Percentiles rank a stretch among this genome's conserved stretches.
Conservation (phyloP, 1,140 invertebrate species). For the Anthonomus grandis region DNA sequence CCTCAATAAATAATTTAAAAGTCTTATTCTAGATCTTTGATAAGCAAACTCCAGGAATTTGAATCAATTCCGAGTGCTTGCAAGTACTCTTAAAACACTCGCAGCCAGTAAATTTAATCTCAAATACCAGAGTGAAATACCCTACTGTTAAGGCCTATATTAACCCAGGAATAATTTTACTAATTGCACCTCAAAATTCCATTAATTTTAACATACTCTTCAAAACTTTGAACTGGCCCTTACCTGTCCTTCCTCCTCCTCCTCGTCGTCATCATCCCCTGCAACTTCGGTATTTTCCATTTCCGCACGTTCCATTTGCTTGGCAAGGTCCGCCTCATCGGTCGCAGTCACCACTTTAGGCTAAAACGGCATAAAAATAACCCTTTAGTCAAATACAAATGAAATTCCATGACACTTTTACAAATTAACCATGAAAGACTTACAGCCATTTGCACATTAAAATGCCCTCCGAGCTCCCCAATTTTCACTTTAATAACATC, state of each 20-base stretch:
- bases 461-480: conserved; percentile 80
- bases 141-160: too few species aligned
- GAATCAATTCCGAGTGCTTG: too few species aligned
- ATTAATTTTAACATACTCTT: not conserved
- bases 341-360: conserved; percentile 97
- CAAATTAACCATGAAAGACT: conserved; percentile 48
- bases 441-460: conserved; percentile 93
- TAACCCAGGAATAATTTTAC: too few species aligned
- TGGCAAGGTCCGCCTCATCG: conserved; percentile 92
- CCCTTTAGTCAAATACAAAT: not conserved
- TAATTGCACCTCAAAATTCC: too few species aligned
- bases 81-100: too few species aligned
- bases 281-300: conserved; percentile 92
- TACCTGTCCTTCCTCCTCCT: conserved; percentile 55
- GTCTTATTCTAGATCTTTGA: too few species aligned
- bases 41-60: too few species aligned
- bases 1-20: too few species aligned
- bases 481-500: conserved; percentile 86
- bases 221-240: not conserved
- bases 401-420: too few species aligned
- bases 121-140: too few species aligned
- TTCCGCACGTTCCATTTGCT: conserved; percentile 91
- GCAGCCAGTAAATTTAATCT: too few species aligned
- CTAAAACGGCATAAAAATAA: conserved; percentile 51
- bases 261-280: conserved; percentile 81